phyloP scores from a whole-genome alignment of 2,113 vertebrate species.

The Silurus meridionalis region DNA sequence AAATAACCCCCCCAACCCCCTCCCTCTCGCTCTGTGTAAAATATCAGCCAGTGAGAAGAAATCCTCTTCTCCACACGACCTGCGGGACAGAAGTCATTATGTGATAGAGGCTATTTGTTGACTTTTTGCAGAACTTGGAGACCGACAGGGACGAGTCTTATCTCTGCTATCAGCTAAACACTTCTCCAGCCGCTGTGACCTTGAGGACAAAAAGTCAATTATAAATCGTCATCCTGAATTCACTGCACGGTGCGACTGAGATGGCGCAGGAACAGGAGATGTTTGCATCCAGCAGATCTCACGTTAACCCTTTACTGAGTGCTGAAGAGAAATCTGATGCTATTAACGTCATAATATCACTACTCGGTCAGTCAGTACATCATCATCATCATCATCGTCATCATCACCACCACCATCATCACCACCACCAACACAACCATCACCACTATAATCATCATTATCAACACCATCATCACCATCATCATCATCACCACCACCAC shows the following conservation, averaged over 20 bases:
- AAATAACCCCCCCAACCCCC: not conserved
- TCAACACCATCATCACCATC: too few relatives aligned
- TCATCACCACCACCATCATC: too few relatives aligned
- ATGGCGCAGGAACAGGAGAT: not conserved
- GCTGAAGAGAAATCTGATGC: not conserved
- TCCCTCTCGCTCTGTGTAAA: not conserved
- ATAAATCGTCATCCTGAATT: not conserved
- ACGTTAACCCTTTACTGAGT: not conserved
- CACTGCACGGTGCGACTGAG: not conserved
- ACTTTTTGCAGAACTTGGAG: conserved; percentile 14
- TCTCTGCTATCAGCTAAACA: conserved; percentile 41
- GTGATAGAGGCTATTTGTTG: conserved; percentile 33
- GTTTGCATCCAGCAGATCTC: not conserved
- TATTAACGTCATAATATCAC: not conserved
- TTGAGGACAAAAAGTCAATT: not conserved
- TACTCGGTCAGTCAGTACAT: not conserved
- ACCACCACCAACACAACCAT: not conserved
- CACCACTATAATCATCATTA: not conserved
- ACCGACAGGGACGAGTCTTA: not conserved
- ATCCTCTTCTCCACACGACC: conserved; percentile 7
- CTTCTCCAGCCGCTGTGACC: conserved; percentile 1
- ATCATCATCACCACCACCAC: too few relatives aligned
- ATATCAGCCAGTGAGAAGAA: not conserved
- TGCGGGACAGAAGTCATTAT: conserved; percentile 40
- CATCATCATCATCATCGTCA: not conserved